A percentile compares a stretch with the other conserved stretches of the same genome.
These are phyloP conservation scores for Peromyscus nudipes DNA, from an alignment of 2,797 vertebrate genomes.

Conservation along the genomic window DNA sequence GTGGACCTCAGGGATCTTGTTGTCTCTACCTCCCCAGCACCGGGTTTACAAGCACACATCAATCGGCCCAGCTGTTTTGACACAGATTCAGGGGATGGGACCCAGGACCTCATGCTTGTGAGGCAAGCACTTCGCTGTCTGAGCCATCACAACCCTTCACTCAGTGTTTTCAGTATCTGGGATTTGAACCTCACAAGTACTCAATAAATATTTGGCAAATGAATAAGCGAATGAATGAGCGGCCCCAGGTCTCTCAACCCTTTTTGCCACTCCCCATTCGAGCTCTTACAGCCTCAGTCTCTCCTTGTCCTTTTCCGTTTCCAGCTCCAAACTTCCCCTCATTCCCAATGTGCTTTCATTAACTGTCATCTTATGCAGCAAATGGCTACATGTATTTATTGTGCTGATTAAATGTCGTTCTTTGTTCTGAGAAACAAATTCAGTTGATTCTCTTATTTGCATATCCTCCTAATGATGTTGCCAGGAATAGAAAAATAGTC, in stretches of 20 bases:
- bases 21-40: neutral
- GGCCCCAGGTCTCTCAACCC: neutral
- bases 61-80: neutral
- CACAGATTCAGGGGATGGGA: neutral
- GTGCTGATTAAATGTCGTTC: slow-evolving; percentile 82
- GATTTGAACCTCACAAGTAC: neutral
- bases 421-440: slow-evolving; percentile 82
- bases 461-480: slow-evolving; percentile 81
- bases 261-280: neutral
- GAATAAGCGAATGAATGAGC: neutral
- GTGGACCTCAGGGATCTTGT: no score
- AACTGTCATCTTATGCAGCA: slow-evolving; percentile 67
- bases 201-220: neutral
- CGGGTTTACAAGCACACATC: neutral
- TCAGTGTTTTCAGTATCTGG: neutral
- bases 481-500: slow-evolving; percentile 81
- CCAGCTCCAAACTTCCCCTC: slow-evolving; percentile 46
- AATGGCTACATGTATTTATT: slow-evolving; percentile 75
- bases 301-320: neutral
- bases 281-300: neutral
- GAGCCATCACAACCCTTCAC: neutral
- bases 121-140: neutral
- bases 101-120: neutral
- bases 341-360: slow-evolving; percentile 57
- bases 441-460: slow-evolving; percentile 84